phyloP scores from a whole-genome alignment of 2,113 vertebrate species.

The Lagopus leucura region DNA sequence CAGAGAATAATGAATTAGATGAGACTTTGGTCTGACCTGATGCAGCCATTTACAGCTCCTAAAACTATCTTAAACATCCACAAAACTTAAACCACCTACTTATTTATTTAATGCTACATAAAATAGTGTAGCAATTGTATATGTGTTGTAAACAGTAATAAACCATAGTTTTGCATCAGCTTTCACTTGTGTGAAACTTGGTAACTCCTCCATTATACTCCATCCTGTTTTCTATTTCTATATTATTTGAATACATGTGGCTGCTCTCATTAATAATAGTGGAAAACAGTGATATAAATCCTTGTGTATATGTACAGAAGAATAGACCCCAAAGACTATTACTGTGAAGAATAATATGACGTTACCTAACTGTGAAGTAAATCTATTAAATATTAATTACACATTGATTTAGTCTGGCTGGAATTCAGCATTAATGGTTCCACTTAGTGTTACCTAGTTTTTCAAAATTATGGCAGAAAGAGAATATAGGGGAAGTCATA shows the following conservation, averaged over 20 bases:
- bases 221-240: neutral
- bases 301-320: neutral
- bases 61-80: neutral
- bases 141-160: neutral
- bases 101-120: neutral
- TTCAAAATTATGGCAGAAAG: conserved; percentile 51
- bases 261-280: neutral
- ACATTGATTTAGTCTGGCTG: conserved; percentile 72
- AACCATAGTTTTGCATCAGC: neutral
- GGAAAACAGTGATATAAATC: neutral
- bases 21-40: neutral
- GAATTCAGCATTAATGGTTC: conserved; percentile 71
- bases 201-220: neutral
- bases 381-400: conserved; percentile 76
- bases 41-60: neutral
- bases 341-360: neutral
- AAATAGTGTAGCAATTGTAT: neutral
- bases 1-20: neutral
- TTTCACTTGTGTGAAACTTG: neutral
- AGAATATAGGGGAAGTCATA: neutral
- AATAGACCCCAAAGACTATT: neutral
- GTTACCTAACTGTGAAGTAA: conserved; percentile 53
- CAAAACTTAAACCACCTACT: neutral
- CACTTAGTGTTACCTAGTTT: conserved; percentile 41
- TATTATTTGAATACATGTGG: neutral